Percentiles rank a stretch among this genome's conserved stretches.
Conservation (phyloP, 2,888 invertebrate species). For the Eilema sororculum region DNA sequence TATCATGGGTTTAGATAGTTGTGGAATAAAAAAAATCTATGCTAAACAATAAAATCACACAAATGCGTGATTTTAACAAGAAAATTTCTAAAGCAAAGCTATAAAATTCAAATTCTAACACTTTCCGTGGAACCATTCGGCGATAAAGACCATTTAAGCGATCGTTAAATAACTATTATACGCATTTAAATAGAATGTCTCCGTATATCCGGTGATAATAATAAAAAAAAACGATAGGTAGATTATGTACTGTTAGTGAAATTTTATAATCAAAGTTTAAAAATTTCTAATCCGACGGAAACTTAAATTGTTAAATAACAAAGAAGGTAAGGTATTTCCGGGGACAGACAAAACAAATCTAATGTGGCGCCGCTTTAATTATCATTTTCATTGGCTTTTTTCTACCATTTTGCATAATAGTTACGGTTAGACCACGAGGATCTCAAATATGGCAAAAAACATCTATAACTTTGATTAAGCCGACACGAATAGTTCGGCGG, state of each 20-base stretch:
- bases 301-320: constrained; percentile 55
- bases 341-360: constrained; percentile 53
- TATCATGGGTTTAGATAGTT: constrained; percentile 3
- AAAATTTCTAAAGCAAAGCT: constrained; percentile 22
- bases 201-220: constrained; percentile 63
- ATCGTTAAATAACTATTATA: constrained; percentile 55
- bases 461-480: constrained; percentile 56
- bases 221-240: constrained; percentile 59
- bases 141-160: constrained; percentile 49
- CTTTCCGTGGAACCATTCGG: constrained; percentile 35
- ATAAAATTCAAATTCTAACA: constrained; percentile 31
- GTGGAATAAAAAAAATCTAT: background rate
- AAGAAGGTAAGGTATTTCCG: constrained; percentile 64
- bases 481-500: constrained; percentile 45
- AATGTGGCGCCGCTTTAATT: constrained; percentile 54
- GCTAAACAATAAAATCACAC: background rate
- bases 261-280: constrained; percentile 38
- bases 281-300: constrained; percentile 48
- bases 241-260: constrained; percentile 33
- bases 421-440: constrained; percentile 54
- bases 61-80: background rate
- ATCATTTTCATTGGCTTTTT: constrained; percentile 59
- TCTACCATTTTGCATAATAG: constrained; percentile 65
- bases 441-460: constrained; percentile 41
- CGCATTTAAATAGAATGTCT: constrained; percentile 47